phyloP scores from a whole-genome alignment of 2,797 vertebrate genomes.

The Menidia menidia region DNA sequence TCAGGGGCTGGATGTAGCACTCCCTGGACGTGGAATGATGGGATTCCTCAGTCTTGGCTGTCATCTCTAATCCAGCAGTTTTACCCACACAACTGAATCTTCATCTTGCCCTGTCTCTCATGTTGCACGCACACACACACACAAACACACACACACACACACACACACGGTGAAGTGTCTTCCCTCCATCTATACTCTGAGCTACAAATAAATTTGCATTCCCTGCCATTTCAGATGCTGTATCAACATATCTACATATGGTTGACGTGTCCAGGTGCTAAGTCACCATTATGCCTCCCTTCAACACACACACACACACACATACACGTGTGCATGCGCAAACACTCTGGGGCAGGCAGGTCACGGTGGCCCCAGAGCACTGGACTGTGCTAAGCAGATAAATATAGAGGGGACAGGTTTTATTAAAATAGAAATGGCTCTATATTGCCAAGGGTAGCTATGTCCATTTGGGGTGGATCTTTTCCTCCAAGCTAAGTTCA shows the following conservation, averaged over 20 bases:
- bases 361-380: conserved; percentile 74
- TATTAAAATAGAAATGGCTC: conserved; percentile 78
- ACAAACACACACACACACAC: neutral
- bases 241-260: conserved; percentile 74
- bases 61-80: conserved; percentile 79
- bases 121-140: conserved; percentile 13
- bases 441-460: conserved; percentile 69
- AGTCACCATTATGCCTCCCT: conserved; percentile 76
- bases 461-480: conserved; percentile 50
- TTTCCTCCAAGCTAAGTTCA: conserved; percentile 15
- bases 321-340: conserved; percentile 27
- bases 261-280: conserved; percentile 71
- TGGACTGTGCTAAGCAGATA: conserved; percentile 82
- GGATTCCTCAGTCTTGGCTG: conserved; percentile 72
- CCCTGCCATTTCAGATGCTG: conserved; percentile 65
- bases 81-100: conserved; percentile 79
- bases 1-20: conserved; percentile 59
- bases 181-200: conserved; percentile 8
- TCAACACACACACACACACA: conserved; percentile 43
- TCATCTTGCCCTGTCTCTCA: conserved; percentile 54
- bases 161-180: conserved; percentile 20
- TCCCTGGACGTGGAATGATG: conserved; percentile 79
- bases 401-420: conserved; percentile 79
- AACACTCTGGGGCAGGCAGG: conserved; percentile 44
- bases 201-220: conserved; percentile 67